Conservation (phyloP, 92 coral and sea anemone species). For the Parazoanthus atlanticus region DNA sequence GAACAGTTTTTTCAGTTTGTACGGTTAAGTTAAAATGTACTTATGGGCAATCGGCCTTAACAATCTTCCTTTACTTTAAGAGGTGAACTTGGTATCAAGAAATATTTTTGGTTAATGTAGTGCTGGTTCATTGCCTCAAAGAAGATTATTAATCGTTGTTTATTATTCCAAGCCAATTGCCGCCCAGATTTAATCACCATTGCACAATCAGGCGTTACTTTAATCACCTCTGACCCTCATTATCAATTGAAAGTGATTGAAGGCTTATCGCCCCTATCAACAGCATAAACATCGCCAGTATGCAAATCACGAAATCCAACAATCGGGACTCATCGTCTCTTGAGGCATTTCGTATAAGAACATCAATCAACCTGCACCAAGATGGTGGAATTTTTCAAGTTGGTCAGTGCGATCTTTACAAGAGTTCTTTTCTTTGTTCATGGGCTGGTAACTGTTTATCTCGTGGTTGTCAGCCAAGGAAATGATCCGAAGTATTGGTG, state of each 20-base stretch:
- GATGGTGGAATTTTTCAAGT: conserved; percentile 71
- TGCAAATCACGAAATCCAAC: conserved; percentile 37
- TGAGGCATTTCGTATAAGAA: not conserved
- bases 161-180: conserved; percentile 23
- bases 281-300: conserved; percentile 38
- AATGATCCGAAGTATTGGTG: conserved; percentile 69
- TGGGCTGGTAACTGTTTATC: conserved; percentile 69
- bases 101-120: not conserved
- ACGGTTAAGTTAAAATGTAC: no score
- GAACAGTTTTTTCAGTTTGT: not conserved
- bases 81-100: not conserved
- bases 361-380: conserved; percentile 2
- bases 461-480: conserved; percentile 54
- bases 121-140: not conserved
- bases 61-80: no score
- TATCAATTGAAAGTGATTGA: not conserved
- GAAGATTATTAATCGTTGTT: not conserved
- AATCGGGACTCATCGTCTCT: conserved; percentile 1
- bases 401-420: conserved; percentile 83
- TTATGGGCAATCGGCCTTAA: no score
- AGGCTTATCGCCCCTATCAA: conserved; percentile 24
- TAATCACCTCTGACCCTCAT: conserved; percentile 37
- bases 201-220: conserved; percentile 33
- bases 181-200: not conserved
- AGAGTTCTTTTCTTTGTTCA: conserved; percentile 85